Conservation (phyloP, 2,113 vertebrate species). For the Thalassarche chlororhynchos region DNA sequence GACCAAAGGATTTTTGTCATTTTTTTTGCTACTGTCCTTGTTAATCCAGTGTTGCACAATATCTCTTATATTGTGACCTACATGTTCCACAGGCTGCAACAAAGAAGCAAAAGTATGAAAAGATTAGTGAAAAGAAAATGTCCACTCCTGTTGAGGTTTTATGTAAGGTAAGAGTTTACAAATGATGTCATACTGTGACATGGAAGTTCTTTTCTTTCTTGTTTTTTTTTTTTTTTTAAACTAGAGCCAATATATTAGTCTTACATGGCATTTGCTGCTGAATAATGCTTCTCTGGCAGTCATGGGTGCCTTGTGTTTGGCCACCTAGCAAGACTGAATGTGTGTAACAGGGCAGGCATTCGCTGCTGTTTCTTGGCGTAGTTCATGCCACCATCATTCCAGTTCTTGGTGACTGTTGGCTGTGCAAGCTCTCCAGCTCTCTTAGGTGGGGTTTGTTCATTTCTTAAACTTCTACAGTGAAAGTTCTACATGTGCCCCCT, state of each 20-base stretch:
- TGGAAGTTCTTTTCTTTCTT: not conserved
- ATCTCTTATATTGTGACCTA: slow-evolving; percentile 66
- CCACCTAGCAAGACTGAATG: not conserved
- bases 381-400: not conserved
- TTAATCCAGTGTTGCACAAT: slow-evolving; percentile 66
- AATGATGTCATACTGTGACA: not conserved
- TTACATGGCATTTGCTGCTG: not conserved
- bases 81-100: slow-evolving; percentile 91
- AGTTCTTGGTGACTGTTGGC: not conserved
- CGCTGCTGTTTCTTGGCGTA: not conserved
- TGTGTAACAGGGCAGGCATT: not conserved
- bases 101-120: slow-evolving; percentile 99
- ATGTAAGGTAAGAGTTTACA: slow-evolving; percentile 89
- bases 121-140: slow-evolving; percentile 99
- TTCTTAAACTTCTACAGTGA: not conserved
- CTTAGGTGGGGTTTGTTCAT: not conserved
- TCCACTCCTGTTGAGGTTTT: slow-evolving; percentile 99
- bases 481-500: not conserved
- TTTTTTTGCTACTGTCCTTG: slow-evolving; percentile 11
- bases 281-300: slow-evolving; percentile 6
- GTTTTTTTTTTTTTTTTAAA: not conserved
- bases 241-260: not conserved
- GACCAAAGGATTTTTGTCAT: slow-evolving; percentile 40
- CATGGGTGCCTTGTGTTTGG: not conserved
- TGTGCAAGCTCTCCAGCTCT: not conserved